Base-by-base conservation (phyloP, 2,888 invertebrate species). In the Nebria salina region DNA sequence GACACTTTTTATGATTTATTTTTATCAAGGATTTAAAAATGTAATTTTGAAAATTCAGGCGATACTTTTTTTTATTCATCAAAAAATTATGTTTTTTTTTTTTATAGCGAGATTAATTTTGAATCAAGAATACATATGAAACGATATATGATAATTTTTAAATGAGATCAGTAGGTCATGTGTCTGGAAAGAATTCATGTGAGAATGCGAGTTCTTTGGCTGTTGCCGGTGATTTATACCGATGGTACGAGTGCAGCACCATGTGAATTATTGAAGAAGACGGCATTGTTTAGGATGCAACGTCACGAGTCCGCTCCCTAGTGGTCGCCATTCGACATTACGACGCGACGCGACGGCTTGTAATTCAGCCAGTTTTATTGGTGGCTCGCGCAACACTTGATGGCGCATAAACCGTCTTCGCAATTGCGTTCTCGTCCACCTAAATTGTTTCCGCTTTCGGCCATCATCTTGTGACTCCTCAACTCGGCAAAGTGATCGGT, bases 321-420 rank as follows among this genome's bases (percentile, higher is more conserved):
- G 54, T 54, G 54, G 54, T 54, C 54, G 54, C 68, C 68, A 68
- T 26, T 68, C 68, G 26, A 68, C 25, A 68, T 26, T 20, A 25
- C 20, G 26, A 26, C 68, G 68, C 26, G 8, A 54, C 7, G 54
- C 54, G 54, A 54, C 54, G 8, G 54, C 54, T 54, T 54, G 54
- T 54, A 54, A 54, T 54, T 54, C 54, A 54, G 54, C 54, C 54
- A 54, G 54, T 54, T 54, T 54, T 54, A 54, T 54, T 54, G 54
- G 54, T 54, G 11, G 54, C 11, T 54, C 54, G 54, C 54, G 54
- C 54, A 54, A 54, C 54, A 54, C 54, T 54, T 54, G 54, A 54
- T 54, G 54, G 54, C 54, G 54, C 54, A 54, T 54, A 54, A 54
- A 54, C 8, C 54, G 54, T 54, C 54, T 54, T 54, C 54, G 54